A percentile compares a stretch with the other conserved stretches of the same genome.
phyloP scores from a whole-genome alignment of 2,888 invertebrate genomes.

The Cynaeus angustus region DNA sequence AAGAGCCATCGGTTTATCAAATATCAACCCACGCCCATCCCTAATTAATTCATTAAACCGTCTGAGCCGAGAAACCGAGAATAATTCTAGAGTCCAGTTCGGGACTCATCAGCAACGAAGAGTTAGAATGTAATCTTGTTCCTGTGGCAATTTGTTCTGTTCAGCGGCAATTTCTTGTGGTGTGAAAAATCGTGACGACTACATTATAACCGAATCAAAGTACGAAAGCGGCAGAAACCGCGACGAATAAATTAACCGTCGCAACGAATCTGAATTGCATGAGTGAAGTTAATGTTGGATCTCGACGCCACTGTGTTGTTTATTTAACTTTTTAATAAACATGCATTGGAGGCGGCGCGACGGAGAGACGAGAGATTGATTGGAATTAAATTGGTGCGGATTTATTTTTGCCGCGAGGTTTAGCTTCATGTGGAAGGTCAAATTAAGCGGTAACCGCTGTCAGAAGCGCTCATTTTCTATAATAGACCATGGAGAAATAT shows the following conservation, averaged over 20 bases:
- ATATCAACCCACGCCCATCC: slow-evolving; percentile 44
- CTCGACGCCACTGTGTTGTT: slow-evolving; percentile 28
- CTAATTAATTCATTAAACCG: slow-evolving; percentile 45
- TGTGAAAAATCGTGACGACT: slow-evolving; percentile 28
- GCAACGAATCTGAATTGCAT: slow-evolving; percentile 37
- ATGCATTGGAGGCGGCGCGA: slow-evolving; percentile 22
- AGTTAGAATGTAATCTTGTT: not conserved
- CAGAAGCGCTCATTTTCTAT: no score
- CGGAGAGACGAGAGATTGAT: slow-evolving; percentile 11
- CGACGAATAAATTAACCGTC: slow-evolving; percentile 40
- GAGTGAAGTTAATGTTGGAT: slow-evolving; percentile 28
- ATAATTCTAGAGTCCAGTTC: no score
- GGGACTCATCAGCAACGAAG: no score
- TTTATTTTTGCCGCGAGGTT: slow-evolving; percentile 7
- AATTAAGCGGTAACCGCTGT: no score
- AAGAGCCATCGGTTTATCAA: slow-evolving; percentile 44
- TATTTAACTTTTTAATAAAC: slow-evolving; percentile 36
- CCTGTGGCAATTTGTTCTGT: not conserved
- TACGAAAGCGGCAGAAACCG: slow-evolving; percentile 26
- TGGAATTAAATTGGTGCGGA: slow-evolving; percentile 17
- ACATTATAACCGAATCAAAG: slow-evolving; percentile 19
- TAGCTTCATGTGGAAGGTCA: not conserved
- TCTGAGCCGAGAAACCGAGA: slow-evolving; percentile 22
- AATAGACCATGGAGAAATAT: no score
- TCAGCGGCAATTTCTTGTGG: not conserved